A percentile compares a stretch with the other conserved stretches of the same genome.
These are phyloP conservation scores for Molossus alvarezi DNA, from an alignment of 2,797 vertebrate genomes.

Conservation along the genomic window DNA sequence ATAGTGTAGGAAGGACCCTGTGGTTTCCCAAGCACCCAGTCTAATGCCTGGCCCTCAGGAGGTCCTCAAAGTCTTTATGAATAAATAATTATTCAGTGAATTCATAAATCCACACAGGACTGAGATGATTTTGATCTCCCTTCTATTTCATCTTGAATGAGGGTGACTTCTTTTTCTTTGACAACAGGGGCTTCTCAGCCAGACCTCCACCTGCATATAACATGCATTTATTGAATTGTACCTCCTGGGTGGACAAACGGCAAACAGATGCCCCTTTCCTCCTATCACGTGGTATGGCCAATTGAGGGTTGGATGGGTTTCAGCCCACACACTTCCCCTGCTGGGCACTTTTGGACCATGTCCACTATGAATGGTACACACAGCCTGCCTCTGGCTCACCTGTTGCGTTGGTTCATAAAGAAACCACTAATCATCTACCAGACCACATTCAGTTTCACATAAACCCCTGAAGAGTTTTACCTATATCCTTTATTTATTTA, in stretches of 20 bases:
- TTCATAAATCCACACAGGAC: not conserved
- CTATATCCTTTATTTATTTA: not conserved
- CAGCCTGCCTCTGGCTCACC: not conserved
- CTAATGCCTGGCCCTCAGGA: not conserved
- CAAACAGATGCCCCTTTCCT: not conserved
- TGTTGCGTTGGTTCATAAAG: not conserved
- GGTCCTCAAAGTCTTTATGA: not conserved
- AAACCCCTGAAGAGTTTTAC: conserved; percentile 13
- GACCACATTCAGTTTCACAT: not conserved
- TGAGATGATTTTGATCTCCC: not conserved
- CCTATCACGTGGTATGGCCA: rapidly evolving
- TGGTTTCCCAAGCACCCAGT: not conserved
- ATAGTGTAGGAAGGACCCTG: not conserved
- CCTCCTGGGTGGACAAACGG: not conserved
- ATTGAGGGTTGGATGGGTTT: not conserved
- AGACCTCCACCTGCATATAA: not conserved
- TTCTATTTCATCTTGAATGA: not conserved
- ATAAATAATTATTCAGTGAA: not conserved
- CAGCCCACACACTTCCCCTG: not conserved
- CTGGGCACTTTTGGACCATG: not conserved
- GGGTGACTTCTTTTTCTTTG: not conserved
- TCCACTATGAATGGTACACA: too few relatives aligned
- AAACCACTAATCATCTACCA: not conserved
- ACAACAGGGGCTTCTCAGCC: not conserved
- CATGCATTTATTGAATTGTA: not conserved